Percentiles rank a stretch among this genome's conserved stretches.
These are phyloP conservation scores for Tinamus major DNA, from an alignment of 2,797 vertebrate species.

Conservation along the genomic window DNA sequence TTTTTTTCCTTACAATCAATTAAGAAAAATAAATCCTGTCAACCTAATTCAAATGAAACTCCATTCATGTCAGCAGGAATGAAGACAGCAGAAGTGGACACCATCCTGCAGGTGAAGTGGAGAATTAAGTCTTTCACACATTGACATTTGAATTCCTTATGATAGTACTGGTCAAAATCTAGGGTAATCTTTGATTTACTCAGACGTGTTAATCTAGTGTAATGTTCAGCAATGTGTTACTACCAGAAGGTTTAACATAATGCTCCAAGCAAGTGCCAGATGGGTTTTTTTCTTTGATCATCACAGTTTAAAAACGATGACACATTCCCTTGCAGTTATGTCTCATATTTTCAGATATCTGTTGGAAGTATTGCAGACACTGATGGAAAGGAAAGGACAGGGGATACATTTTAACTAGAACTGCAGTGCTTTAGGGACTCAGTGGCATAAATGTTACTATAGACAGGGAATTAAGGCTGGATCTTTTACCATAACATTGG, in stretches of 20 bases:
- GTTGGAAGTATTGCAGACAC: neutral
- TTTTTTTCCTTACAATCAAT: neutral
- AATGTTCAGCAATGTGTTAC: neutral
- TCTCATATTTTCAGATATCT: conserved; percentile 6
- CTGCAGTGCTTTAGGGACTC: neutral
- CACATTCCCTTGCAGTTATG: neutral
- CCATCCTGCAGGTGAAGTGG: neutral
- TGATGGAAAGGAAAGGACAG: neutral
- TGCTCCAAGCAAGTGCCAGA: neutral
- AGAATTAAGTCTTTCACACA: neutral
- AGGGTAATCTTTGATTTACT: neutral
- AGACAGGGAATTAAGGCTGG: neutral
- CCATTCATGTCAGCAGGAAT: neutral
- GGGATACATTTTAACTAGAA: neutral
- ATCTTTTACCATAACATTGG: neutral
- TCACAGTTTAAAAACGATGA: neutral
- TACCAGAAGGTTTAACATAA: conserved; percentile 39
- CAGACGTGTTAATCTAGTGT: neutral
- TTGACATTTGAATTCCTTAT: neutral
- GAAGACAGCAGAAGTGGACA: neutral
- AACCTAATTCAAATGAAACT: neutral
- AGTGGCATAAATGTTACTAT: neutral
- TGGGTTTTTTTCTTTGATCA: neutral
- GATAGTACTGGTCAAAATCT: neutral
- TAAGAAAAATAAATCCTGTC: neutral